Conservation (phyloP, 2,797 vertebrate genomes). For the Peromyscus aztecus region DNA sequence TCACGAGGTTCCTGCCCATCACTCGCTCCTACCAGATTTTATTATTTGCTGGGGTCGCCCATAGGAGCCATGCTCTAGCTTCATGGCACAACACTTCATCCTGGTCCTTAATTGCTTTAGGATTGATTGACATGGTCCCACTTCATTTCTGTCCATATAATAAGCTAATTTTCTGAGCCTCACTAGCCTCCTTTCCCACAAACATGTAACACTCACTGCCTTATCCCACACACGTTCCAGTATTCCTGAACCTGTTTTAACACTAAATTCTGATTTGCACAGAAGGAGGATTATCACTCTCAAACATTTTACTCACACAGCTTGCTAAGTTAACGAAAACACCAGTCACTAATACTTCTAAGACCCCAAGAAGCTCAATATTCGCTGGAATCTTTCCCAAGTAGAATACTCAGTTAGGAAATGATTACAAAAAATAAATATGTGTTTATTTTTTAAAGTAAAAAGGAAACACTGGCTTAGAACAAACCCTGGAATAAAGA, state of each 20-base stretch:
- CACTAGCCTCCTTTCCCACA: constrained; percentile 14
- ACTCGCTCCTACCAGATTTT: neutral
- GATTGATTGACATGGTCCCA: neutral
- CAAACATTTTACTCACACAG: neutral
- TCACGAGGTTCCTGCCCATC: neutral
- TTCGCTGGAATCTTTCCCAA: no score
- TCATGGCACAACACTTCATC: neutral
- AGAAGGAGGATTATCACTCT: neutral
- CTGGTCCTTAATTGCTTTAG: constrained; percentile 14
- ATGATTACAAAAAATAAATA: constrained; percentile 58
- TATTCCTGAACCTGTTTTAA: neutral
- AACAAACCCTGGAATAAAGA: constrained; percentile 58
- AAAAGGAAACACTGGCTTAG: constrained; percentile 41
- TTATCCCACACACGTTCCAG: constrained; percentile 7
- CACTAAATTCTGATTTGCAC: constrained; percentile 44
- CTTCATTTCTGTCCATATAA: constrained; percentile 15
- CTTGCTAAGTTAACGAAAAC: constrained; percentile 51
- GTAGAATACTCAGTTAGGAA: no score
- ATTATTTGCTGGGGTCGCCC: neutral
- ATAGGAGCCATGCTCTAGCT: neutral
- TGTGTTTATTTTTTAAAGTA: constrained; percentile 69
- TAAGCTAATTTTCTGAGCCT: constrained; percentile 53
- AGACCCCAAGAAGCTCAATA: no score
- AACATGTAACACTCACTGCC: neutral
- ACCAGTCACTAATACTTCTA: neutral